Evolutionary conservation across 2,888 invertebrate genomes (phyloP), one percentile per base, ranked within the genome.

Genomic region (Melanostoma mellinum): DNA sequence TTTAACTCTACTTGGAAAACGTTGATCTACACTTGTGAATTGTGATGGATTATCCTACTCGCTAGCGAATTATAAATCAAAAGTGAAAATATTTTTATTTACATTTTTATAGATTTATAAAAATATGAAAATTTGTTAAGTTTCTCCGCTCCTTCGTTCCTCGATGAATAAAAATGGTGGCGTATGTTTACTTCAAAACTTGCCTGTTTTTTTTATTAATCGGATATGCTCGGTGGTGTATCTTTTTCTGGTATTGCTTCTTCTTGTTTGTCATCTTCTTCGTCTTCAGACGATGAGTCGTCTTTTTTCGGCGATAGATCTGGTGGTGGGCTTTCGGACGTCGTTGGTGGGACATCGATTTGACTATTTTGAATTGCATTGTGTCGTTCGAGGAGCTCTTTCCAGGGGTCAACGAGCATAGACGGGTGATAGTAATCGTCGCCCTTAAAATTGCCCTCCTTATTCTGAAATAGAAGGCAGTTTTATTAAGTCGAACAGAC

Each of bases 391-490:
- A 89, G 85, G 3, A 91, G 74, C 1, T 89, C 88, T 0, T 80
- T 85, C 91, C 91, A 91, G 0, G 91, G 91, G 81, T 91, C 91
- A 61, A 89, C 89, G 0, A 90, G 78, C 90, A 91, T 91, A 0
- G 90, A 89, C 1, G 85, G 87, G 79, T 91, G 91, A 48, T 88
- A 88, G 67, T 89, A 91, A 3, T 78, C 71, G 48, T 79, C 46
- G 6, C 68, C 20, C 20, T n/a, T 40, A 6, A 63, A 53, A 6
- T 40, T 72, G n/a, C 30, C 38, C 2, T 82, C 78, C 1, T 72
- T 77, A 9, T 73, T 73, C 82, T 82, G 40, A 0, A 82, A 80
- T 30, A 4, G 2, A n/a, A 50, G 0, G 2, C 2, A 9, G 6
- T 33, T 44, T 10, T 4, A 33, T 0, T 44, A 1, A 44, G 10